These are phyloP conservation scores for Trypoxylus dichotomus DNA, from an alignment of 1,140 invertebrate species.

Conservation along the genomic window DNA sequence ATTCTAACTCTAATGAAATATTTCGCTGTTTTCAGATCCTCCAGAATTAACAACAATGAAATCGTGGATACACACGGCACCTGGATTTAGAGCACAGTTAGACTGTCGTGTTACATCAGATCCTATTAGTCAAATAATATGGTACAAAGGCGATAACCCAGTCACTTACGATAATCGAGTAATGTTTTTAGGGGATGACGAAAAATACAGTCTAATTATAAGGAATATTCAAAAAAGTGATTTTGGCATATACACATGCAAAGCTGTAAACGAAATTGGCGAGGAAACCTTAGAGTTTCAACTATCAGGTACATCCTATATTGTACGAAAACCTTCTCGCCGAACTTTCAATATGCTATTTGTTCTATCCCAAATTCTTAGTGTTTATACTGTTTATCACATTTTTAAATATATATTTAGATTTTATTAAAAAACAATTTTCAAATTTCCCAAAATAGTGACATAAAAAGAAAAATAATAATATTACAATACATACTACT, in stretches of 20 bases:
- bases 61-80: slow-evolving; percentile 70
- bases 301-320: slow-evolving; percentile 46
- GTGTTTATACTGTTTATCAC: too few relatives aligned
- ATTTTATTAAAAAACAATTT: too few relatives aligned
- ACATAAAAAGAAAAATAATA: too few relatives aligned
- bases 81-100: slow-evolving; percentile 67
- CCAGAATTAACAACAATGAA: slow-evolving; percentile 66
- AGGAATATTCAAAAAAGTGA: slow-evolving; percentile 68
- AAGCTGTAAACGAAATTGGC: slow-evolving; percentile 73
- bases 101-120: slow-evolving; percentile 69
- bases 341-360: too few relatives aligned
- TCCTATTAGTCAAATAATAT: slow-evolving; percentile 65
- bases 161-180: slow-evolving; percentile 60
- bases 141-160: slow-evolving; percentile 61
- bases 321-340: too few relatives aligned
- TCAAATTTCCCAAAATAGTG: too few relatives aligned
- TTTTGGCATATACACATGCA: slow-evolving; percentile 77
- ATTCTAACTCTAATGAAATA: too few relatives aligned
- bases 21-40: slow-evolving; percentile 59
- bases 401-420: too few relatives aligned
- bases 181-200: slow-evolving; percentile 58
- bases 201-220: slow-evolving; percentile 68
- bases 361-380: too few relatives aligned
- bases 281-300: slow-evolving; percentile 51
- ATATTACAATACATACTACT: too few relatives aligned